Conservation (phyloP, 2,113 vertebrate species). For the Cavia porcellus region DNA sequence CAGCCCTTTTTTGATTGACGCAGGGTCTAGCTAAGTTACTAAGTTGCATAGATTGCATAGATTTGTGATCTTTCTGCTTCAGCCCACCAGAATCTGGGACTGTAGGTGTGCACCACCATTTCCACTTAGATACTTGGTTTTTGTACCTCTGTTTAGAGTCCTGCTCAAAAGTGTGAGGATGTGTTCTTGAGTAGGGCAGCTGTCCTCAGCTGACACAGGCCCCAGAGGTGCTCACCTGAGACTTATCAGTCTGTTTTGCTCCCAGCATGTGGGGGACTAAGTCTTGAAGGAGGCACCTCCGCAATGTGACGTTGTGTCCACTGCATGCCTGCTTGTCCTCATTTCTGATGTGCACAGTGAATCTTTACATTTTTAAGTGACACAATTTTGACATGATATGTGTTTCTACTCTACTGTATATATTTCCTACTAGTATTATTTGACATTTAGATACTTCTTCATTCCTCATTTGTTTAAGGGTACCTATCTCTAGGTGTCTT, state of each 20-base stretch:
- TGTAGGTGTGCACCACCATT: neutral
- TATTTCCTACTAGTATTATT: neutral
- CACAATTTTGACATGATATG: constrained; percentile 22
- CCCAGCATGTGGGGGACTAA: neutral
- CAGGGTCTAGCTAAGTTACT: neutral
- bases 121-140: neutral
- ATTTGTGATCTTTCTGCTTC: neutral
- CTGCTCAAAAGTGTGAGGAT: neutral
- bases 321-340: neutral
- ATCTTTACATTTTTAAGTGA: constrained; percentile 33
- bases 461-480: neutral
- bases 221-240: neutral
- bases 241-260: neutral
- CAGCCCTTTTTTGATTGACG: neutral
- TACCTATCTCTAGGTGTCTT: neutral
- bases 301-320: neutral
- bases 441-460: constrained; percentile 3
- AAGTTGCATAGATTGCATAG: neutral
- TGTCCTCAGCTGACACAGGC: neutral
- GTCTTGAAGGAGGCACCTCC: neutral
- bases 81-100: neutral
- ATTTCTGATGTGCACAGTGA: neutral
- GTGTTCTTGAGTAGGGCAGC: neutral
- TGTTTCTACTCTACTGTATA: neutral
- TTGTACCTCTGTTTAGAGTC: neutral